Percentiles rank a stretch among this genome's conserved stretches.
phyloP scores from a whole-genome alignment of 2,888 invertebrate species.

The Choristoneura rosaceana region DNA sequence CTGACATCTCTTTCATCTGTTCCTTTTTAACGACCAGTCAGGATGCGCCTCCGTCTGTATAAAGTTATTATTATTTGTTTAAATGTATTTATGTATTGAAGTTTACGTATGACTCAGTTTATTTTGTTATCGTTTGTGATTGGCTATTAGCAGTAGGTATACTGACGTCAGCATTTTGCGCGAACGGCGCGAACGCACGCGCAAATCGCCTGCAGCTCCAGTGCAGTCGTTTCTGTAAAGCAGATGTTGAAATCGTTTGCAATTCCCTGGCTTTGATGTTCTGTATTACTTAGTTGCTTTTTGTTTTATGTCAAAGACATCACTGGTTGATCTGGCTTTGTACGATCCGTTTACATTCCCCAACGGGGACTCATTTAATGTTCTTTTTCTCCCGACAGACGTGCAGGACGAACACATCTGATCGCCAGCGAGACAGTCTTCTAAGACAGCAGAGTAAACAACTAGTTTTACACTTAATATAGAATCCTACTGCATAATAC shows the following conservation, averaged over 20 bases:
- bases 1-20: background rate
- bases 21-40: background rate
- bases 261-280: conserved; percentile 44
- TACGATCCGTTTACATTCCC: conserved; percentile 8
- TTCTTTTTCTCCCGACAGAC: conserved; percentile 88
- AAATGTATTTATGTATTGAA: background rate
- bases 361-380: conserved; percentile 65
- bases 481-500: conserved; percentile 34
- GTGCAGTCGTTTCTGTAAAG: conserved; percentile 1
- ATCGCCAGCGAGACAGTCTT: conserved; percentile 72
- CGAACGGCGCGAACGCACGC: background rate
- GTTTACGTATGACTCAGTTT: background rate
- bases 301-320: conserved; percentile 13
- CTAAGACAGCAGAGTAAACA: conserved; percentile 43
- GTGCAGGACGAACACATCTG: conserved; percentile 91
- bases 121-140: conserved; percentile 4
- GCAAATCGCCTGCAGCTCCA: background rate
- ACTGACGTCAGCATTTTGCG: background rate
- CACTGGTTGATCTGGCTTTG: conserved; percentile 9
- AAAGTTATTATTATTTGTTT: background rate
- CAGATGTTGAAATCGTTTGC: conserved; percentile 12
- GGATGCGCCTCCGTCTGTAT: background rate
- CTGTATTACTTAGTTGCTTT: conserved; percentile 28
- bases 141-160: conserved; percentile 21
- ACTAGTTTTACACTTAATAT: conserved; percentile 30